Evolutionary conservation across 2,113 vertebrate genomes (phyloP).

Genomic region (Catharus fuscescens): DNA sequence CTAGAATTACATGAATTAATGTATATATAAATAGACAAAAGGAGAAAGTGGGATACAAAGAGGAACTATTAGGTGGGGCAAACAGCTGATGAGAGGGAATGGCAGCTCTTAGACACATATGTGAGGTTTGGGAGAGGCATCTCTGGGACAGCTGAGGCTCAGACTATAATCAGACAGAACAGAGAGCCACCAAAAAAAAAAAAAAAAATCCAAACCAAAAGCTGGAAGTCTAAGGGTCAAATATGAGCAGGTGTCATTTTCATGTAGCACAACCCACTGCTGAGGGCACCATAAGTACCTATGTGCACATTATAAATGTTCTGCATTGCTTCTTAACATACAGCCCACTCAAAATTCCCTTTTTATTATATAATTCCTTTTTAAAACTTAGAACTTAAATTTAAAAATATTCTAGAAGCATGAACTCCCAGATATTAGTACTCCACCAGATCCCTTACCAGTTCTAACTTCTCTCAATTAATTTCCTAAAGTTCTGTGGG

Average conservation of each 20-base stretch:
- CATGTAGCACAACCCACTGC: background rate
- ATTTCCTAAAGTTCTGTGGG: background rate
- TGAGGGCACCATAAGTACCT: background rate
- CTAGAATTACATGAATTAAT: background rate
- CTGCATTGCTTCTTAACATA: background rate
- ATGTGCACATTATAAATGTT: background rate
- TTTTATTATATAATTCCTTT: background rate
- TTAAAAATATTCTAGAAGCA: background rate
- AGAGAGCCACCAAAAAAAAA: background rate
- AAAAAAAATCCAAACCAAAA: background rate
- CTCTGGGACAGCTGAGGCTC: constrained; percentile 21
- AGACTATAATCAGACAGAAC: background rate
- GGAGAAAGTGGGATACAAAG: background rate
- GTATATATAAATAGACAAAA: constrained; percentile 15
- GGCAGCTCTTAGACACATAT: background rate
- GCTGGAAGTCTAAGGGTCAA: background rate
- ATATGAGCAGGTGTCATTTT: constrained; percentile 11
- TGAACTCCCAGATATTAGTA: background rate
- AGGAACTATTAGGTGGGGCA: background rate
- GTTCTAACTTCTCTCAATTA: background rate
- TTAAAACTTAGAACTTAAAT: background rate
- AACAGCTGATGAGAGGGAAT: constrained; percentile 29
- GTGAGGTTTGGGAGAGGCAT: background rate
- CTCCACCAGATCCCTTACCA: background rate
- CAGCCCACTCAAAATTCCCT: background rate